A percentile compares a stretch with the other conserved stretches of the same genome.
These are phyloP conservation scores for Drosophila setifemur DNA, from an alignment of 1,140 invertebrate genomes.

Conservation along the genomic window DNA sequence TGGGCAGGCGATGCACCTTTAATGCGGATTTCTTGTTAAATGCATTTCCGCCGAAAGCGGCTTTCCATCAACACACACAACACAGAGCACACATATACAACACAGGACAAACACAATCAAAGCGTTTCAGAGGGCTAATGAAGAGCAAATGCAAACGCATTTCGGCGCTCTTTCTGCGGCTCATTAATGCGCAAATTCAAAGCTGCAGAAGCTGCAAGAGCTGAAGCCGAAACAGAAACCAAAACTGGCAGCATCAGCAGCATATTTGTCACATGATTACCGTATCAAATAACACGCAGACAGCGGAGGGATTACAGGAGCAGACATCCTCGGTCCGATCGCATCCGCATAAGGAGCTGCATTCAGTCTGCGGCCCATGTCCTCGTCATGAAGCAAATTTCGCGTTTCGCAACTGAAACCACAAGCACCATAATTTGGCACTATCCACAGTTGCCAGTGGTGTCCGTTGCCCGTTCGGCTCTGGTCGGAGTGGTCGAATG, in stretches of 20 bases:
- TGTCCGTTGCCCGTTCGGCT: too few species aligned
- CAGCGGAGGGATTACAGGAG: slow-evolving; percentile 43
- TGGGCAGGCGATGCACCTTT: slow-evolving; percentile 30
- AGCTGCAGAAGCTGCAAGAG: slow-evolving; percentile 36
- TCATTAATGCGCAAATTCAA: slow-evolving; percentile 77
- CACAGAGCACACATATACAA: not conserved
- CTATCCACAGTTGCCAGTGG: slow-evolving; percentile 32
- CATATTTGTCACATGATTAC: slow-evolving; percentile 77
- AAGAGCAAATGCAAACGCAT: slow-evolving; percentile 68
- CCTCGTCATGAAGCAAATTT: slow-evolving; percentile 43
- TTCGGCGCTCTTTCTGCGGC: slow-evolving; percentile 10
- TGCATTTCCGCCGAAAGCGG: slow-evolving; percentile 59
- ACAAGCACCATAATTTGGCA: slow-evolving; percentile 51
- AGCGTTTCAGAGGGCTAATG: slow-evolving; percentile 54
- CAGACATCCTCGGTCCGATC: not conserved
- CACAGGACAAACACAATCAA: slow-evolving; percentile 59
- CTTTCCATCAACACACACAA: slow-evolving; percentile 38
- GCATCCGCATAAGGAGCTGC: slow-evolving; percentile 12
- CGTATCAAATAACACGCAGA: slow-evolving; percentile 63
- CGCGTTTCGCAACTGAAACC: slow-evolving; percentile 49
- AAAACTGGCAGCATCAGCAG: slow-evolving; percentile 10
- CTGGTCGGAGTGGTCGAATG: not conserved
- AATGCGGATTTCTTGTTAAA: slow-evolving; percentile 45
- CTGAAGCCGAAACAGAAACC: slow-evolving; percentile 5
- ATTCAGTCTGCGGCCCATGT: too few species aligned